Base-by-base conservation (phyloP, 2,797 vertebrate species). In the Odontamblyopus rebecca region DNA sequence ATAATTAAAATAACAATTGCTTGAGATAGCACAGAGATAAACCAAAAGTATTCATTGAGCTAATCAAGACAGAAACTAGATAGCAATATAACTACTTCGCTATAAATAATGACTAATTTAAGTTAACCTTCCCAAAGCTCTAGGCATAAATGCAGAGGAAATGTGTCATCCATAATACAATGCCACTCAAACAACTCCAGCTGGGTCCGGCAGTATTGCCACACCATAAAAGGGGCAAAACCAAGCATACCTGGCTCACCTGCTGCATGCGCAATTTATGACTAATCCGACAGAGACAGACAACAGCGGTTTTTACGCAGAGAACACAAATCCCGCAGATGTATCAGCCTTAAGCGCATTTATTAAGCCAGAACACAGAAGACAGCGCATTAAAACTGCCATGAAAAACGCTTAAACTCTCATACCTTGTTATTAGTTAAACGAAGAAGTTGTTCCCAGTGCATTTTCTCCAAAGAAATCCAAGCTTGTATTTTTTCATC, bases 381-480 rank as follows among this genome's bases (percentile, higher is more conserved):
- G 11, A 2, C 0, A 38, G 29, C 19, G 15, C 1, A 9, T 18
- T 2, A 26, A 64, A 44, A 16, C 2, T 48, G 44, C 1, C 7
- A 57, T 13, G 53, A 26, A 15, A n/a, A 2, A 8, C n/a, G 29
- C 8, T 35, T 50, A 74, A 74, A 44, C 32, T 19, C 38, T 56
- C 91, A 92, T 83, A 94, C 94, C 94, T 94, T 93, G 57, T 83
- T 88, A 72, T 91, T 92, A 1, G 71, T 89, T 78, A 91, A 74
- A 72, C 90, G 92, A 61, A 93, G 82, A 7, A 94, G 48, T 29
- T 93, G 89, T 78, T 94, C 93, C 93, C 94, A 95, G 85, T 93
- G 92, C 94, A 94, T 95, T 76, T 73, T 88, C 38, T 69, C 56
- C 50, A 27, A 2, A 48, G 16, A 19, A 32, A 64, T 32, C 3